Base-by-base conservation (phyloP, 2,797 vertebrate genomes). In the Cyprinella venusta region DNA sequence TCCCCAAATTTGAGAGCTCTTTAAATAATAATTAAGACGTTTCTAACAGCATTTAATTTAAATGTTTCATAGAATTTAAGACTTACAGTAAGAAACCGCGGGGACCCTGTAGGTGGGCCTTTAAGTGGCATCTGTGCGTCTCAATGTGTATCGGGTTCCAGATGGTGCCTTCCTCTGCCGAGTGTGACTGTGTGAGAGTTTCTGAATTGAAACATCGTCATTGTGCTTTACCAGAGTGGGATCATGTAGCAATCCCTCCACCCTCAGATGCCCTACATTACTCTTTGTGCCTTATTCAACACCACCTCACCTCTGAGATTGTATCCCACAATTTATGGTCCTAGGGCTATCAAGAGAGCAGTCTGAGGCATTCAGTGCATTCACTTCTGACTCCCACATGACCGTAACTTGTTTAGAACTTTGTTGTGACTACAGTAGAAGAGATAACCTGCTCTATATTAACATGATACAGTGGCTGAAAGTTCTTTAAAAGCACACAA, bases 191-290 rank as follows among this genome's bases (percentile, higher is more conserved):
- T 33, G n/a, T 40, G 67, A 18, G 52, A 80, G 59, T 71, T 54
- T 24, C 54, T 24, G 54, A 59, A 59, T 59, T 52, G 30, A 80
- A 80, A 69, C 19, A 0, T 56, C 18, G 19, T 61, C 52, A 80
- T 45, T 70, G 79, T 70, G 77, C 63, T 70, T 70, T 40, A 45
- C 54, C 24, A 70, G 67, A 80, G 52, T 70, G 8, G 38, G 67
- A 80, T 80, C 38, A 56, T 80, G 79, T 30, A 30, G 67, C 79
- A 8, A n/a, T 69, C 54, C 50, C 65, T 69, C 67, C 79, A 61
- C 67, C 67, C 79, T 70, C 65, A 70, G 65, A 70, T 1, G 38
- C 38, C 79, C 79, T 33, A 26, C 79, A 45, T 80, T 67, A 69
- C 48, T 76, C 48, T 59, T 2, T 56, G n/a, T 67, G 72, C 24